Percentiles rank a stretch among this genome's conserved stretches.
Evolutionary conservation across 2,113 vertebrate species (phyloP).

Genomic region (Heloderma charlesbogerti): DNA sequence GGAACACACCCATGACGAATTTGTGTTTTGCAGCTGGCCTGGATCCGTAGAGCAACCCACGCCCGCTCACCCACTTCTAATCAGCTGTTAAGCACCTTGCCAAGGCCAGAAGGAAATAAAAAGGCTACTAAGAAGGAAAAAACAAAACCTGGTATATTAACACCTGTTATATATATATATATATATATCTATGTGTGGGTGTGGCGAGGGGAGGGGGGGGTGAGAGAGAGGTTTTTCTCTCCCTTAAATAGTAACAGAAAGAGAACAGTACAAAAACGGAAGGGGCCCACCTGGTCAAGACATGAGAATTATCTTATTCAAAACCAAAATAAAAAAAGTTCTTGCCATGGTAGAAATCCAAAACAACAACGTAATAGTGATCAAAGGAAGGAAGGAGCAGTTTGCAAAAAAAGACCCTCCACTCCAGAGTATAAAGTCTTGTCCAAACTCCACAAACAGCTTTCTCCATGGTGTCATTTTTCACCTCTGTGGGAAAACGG

Average conservation of each 20-base stretch:
- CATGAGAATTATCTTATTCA: constrained; percentile 64
- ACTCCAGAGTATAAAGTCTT: constrained; percentile 51
- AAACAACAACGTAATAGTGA: constrained; percentile 50
- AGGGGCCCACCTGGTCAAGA: constrained; percentile 56
- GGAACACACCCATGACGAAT: constrained; percentile 2
- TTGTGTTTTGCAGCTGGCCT: constrained; percentile 43
- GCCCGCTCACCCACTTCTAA: constrained; percentile 5
- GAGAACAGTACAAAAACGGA: constrained; percentile 69
- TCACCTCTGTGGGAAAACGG: not conserved
- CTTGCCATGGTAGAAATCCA: constrained; percentile 73
- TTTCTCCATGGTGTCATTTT: not conserved
- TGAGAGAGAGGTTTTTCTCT: constrained; percentile 70
- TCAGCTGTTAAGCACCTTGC: constrained; percentile 23
- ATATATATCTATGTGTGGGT: constrained; percentile 27
- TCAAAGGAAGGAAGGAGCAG: constrained; percentile 47
- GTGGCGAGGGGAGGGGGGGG: not conserved
- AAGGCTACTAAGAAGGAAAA: not conserved
- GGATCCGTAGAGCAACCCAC: constrained; percentile 23
- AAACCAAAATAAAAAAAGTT: constrained; percentile 62
- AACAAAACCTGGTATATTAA: not conserved
- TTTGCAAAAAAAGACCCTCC: constrained; percentile 33
- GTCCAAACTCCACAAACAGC: constrained; percentile 3
- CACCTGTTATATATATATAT: not conserved
- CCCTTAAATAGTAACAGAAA: constrained; percentile 78
- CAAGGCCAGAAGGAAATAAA: not conserved